phyloP scores from a whole-genome alignment of 2,888 invertebrate species.

The Creontiades dilutus region DNA sequence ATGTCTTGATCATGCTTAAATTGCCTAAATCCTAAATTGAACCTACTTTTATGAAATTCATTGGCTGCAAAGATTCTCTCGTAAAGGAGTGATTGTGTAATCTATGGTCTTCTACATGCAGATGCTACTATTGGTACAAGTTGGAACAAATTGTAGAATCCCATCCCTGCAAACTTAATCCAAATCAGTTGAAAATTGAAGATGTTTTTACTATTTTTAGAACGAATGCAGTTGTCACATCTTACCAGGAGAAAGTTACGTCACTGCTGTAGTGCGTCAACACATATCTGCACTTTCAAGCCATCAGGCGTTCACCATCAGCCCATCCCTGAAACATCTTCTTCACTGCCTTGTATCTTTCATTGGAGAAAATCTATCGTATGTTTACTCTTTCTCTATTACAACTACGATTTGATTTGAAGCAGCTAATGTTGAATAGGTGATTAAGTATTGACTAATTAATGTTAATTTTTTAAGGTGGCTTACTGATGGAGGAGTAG shows the following conservation, averaged over 20 bases:
- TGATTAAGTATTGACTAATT: background rate
- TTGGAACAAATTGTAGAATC: too few species aligned
- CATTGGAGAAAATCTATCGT: conserved; percentile 82
- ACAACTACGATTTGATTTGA: too few species aligned
- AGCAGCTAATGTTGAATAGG: too few species aligned
- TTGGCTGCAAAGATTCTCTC: too few species aligned
- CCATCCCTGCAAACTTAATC: too few species aligned
- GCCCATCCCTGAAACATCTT: conserved; percentile 84
- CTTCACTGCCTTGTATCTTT: conserved; percentile 84
- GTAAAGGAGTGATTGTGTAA: too few species aligned
- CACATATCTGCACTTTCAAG: conserved; percentile 84
- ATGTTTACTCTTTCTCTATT: conserved; percentile 76
- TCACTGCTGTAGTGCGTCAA: conserved; percentile 86
- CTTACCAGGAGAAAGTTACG: conserved; percentile 90
- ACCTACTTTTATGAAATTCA: too few species aligned
- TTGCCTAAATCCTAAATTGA: too few species aligned
- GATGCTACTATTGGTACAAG: too few species aligned
- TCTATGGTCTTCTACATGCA: too few species aligned
- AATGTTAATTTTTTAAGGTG: conserved; percentile 37
- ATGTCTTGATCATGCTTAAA: too few species aligned
- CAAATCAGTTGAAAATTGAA: too few species aligned
- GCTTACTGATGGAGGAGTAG: conserved; percentile 56
- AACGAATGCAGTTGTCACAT: conserved; percentile 87
- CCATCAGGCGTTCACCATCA: conserved; percentile 81
- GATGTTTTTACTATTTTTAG: conserved; percentile 79